phyloP scores from a whole-genome alignment of 2,888 invertebrate species.

The Agrilus mali region DNA sequence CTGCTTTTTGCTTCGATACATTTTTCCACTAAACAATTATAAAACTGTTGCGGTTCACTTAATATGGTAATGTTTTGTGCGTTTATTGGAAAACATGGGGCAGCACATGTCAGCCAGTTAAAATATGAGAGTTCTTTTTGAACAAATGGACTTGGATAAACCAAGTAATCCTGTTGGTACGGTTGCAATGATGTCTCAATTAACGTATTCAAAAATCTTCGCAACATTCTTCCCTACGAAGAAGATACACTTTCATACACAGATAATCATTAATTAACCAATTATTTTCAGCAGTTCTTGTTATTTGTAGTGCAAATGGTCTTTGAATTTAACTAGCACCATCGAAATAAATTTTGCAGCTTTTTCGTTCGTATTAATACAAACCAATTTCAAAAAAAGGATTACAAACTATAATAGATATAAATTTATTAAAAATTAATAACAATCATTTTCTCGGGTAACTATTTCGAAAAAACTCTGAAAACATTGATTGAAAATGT shows the following conservation, averaged over 20 bases:
- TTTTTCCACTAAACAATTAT: conserved; percentile 55
- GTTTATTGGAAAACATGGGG: conserved; percentile 59
- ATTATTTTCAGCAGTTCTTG: too few species aligned
- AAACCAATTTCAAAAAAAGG: too few species aligned
- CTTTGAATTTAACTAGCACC: too few species aligned
- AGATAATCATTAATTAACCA: too few species aligned
- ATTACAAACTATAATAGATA: too few species aligned
- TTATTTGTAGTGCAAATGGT: too few species aligned
- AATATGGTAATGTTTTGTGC: conserved; percentile 60
- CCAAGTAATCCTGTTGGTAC: conserved; percentile 15
- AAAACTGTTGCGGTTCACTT: conserved; percentile 65
- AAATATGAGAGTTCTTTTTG: conserved; percentile 25
- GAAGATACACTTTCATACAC: background rate
- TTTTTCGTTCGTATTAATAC: too few species aligned
- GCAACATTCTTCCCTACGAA: conserved; percentile 22
- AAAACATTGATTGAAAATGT: too few species aligned
- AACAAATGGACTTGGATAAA: conserved; percentile 23
- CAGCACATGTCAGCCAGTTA: conserved; percentile 44
- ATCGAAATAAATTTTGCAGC: too few species aligned
- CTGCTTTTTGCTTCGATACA: conserved; percentile 53
- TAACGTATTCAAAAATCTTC: conserved; percentile 26
- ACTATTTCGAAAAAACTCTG: too few species aligned
- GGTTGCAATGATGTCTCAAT: conserved; percentile 23
- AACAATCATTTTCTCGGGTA: too few species aligned
- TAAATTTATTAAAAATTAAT: too few species aligned